These are phyloP conservation scores for Macropis europaea DNA, from an alignment of 2,888 invertebrate genomes.

Conservation along the genomic window DNA sequence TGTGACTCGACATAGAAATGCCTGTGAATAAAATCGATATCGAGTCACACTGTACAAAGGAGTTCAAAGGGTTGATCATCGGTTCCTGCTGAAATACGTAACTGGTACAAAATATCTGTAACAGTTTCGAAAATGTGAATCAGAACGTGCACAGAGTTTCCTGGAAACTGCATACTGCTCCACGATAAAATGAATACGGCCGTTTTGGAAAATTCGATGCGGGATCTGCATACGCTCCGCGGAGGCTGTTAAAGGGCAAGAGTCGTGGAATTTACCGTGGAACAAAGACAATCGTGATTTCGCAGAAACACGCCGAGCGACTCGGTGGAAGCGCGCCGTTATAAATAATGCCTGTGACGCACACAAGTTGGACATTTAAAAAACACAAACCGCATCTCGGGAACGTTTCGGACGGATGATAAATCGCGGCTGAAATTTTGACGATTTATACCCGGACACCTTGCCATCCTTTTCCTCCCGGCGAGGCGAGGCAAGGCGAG, in stretches of 20 bases:
- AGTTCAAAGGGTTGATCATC: no score
- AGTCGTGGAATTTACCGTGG: slow-evolving; percentile 16
- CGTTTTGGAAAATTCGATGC: background rate
- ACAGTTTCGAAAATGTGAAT: no score
- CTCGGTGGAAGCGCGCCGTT: slow-evolving; percentile 20
- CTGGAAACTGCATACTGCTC: no score
- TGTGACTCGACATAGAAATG: no score
- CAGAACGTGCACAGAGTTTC: no score
- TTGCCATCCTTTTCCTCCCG: background rate
- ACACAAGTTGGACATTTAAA: slow-evolving; percentile 30
- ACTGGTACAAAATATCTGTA: no score
- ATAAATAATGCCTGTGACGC: slow-evolving; percentile 50
- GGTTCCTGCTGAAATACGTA: no score
- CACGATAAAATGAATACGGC: no score
- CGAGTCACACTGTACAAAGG: no score
- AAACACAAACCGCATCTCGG: slow-evolving; percentile 28
- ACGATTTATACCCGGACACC: slow-evolving; percentile 16
- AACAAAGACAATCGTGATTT: slow-evolving; percentile 45
- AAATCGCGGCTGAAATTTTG: slow-evolving; percentile 13
- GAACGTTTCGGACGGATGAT: slow-evolving; percentile 21
- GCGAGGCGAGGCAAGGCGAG: background rate
- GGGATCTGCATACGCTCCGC: background rate
- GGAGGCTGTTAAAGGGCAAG: no score
- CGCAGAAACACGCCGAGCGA: slow-evolving; percentile 22
- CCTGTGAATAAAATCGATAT: no score